phyloP scores from a whole-genome alignment of 35 echinoderm and acorn worm genomes.

The Acanthaster planci region DNA sequence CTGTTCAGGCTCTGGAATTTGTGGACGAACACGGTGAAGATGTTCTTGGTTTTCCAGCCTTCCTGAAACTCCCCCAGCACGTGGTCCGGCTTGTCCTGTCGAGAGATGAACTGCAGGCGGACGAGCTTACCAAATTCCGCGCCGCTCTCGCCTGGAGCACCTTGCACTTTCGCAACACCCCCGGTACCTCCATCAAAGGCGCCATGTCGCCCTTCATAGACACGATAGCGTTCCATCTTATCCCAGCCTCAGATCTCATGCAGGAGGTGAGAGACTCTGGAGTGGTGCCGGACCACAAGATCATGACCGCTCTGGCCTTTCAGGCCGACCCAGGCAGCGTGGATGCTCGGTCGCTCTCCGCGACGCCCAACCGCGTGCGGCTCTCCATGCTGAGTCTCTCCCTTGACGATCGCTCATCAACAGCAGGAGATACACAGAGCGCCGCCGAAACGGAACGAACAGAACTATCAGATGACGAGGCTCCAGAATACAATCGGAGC shows the following conservation, averaged over 20 bases:
- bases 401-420: slow-evolving; percentile 29
- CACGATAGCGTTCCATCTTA: slow-evolving; percentile 88
- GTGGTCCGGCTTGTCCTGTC: slow-evolving; percentile 87
- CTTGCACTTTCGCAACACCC: slow-evolving; percentile 62
- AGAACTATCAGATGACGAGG: not conserved
- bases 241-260: slow-evolving; percentile 87
- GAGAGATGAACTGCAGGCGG: slow-evolving; percentile 93
- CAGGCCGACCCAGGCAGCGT: slow-evolving; percentile 92
- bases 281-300: slow-evolving; percentile 84
- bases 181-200: slow-evolving; percentile 46
- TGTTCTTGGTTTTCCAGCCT: slow-evolving; percentile 77
- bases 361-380: slow-evolving; percentile 44
- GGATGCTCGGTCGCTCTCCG: slow-evolving; percentile 61
- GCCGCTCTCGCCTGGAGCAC: slow-evolving; percentile 79
- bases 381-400: slow-evolving; percentile 59
- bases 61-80: slow-evolving; percentile 86
- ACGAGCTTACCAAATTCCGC: slow-evolving; percentile 93
- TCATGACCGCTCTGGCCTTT: slow-evolving; percentile 94
- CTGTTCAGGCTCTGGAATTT: slow-evolving; percentile 81
- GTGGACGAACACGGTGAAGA: slow-evolving; percentile 85
- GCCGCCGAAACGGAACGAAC: slow-evolving; percentile 5
- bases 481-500: not conserved
- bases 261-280: slow-evolving; percentile 69
- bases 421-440: not conserved
- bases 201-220: slow-evolving; percentile 90